phyloP scores from a whole-genome alignment of 2,113 vertebrate species.

The Apeltes quadracus region DNA sequence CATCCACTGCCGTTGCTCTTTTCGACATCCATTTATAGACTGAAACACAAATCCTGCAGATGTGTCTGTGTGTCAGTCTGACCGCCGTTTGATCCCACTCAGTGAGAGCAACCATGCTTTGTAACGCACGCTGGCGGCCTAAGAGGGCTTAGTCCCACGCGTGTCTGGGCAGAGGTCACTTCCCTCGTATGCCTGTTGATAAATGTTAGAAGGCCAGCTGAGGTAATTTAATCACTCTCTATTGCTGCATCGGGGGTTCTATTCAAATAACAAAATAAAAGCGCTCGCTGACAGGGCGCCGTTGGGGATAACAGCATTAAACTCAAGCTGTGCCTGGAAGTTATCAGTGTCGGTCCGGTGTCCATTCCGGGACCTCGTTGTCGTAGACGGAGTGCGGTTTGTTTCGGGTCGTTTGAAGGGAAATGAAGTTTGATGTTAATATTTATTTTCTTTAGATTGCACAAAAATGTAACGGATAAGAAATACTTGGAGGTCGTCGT shows the following conservation, averaged over 20 bases:
- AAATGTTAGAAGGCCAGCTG: conserved; percentile 16
- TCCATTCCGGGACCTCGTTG: conserved; percentile 29
- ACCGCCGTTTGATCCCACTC: conserved; percentile 26
- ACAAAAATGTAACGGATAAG: conserved; percentile 30
- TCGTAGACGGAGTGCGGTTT: conserved; percentile 28
- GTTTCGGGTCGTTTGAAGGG: conserved; percentile 56
- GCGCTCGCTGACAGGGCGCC: conserved; percentile 35
- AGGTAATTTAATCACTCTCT: conserved; percentile 27
- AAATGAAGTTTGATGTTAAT: conserved; percentile 32
- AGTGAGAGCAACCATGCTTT: conserved; percentile 47
- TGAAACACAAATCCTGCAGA: conserved; percentile 9
- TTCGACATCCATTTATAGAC: conserved; percentile 35
- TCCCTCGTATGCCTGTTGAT: conserved; percentile 6
- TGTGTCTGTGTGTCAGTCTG: conserved; percentile 9
- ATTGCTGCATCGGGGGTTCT: conserved; percentile 12
- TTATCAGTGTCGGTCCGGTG: conserved; percentile 39
- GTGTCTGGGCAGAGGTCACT: conserved; percentile 33
- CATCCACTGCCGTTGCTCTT: conserved; percentile 18
- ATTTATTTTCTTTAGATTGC: conserved; percentile 33
- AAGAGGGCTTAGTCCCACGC: conserved; percentile 26
- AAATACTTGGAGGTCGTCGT: conserved; percentile 32
- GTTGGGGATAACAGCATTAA: conserved; percentile 48
- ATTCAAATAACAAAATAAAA: conserved; percentile 9
- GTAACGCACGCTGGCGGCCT: conserved; percentile 32
- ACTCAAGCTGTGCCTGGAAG: conserved; percentile 31